phyloP scores from a whole-genome alignment of 2,113 vertebrate species.

The Piliocolobus tephrosceles region DNA sequence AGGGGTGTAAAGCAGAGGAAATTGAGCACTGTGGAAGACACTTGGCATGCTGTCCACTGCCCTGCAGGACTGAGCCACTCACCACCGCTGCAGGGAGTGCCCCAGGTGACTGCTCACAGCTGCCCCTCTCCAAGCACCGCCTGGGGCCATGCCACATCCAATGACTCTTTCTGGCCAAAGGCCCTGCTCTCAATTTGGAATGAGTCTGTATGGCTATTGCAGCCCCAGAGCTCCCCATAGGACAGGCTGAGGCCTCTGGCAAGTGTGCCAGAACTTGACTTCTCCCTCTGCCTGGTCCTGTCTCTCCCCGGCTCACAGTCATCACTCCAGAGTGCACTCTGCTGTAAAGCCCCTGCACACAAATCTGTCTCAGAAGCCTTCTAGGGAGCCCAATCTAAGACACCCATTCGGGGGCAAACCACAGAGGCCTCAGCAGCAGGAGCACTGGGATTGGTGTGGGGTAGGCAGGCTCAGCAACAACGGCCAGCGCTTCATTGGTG shows the following conservation, averaged over 20 bases:
- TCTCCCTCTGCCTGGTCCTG: background rate
- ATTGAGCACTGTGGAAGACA: fast-evolving
- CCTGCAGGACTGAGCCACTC: background rate
- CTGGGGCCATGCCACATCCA: no score
- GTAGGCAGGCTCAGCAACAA: background rate
- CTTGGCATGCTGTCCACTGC: fast-evolving
- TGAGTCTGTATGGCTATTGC: background rate
- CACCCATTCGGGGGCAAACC: background rate
- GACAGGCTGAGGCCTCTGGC: background rate
- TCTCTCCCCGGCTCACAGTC: background rate
- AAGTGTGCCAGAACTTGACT: fast-evolving
- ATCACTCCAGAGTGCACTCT: fast-evolving
- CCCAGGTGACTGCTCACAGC: fast-evolving
- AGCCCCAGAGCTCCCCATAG: fast-evolving
- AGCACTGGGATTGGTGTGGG: background rate
- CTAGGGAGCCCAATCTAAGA: background rate
- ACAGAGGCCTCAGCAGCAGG: background rate
- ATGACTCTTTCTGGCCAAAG: background rate
- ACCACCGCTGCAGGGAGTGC: fast-evolving
- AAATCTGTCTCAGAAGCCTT: background rate
- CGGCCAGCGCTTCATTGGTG: fast-evolving
- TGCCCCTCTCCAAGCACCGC: fast-evolving
- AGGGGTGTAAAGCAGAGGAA: background rate
- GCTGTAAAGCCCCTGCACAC: background rate
- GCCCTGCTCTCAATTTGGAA: background rate